phyloP scores from a whole-genome alignment of 1,140 invertebrate genomes.

The Cepaea nemoralis region DNA sequence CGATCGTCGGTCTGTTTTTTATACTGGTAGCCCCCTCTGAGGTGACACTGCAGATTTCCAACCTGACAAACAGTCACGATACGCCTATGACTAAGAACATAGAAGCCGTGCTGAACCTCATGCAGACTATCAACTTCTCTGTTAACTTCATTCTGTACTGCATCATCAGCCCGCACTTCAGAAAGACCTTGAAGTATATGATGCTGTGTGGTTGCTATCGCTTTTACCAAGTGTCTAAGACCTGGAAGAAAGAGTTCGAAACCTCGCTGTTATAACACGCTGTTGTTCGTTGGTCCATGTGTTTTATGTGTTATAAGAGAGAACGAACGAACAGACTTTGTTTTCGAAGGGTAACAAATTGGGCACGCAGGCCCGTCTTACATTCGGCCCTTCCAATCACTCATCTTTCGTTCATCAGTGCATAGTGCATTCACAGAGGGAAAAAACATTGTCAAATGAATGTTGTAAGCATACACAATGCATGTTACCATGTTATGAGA shows the following conservation, averaged over 20 bases:
- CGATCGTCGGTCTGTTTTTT: slow-evolving; percentile 69
- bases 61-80: slow-evolving; percentile 54
- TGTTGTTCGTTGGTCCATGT: no score
- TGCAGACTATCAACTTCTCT: slow-evolving; percentile 67
- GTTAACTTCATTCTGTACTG: slow-evolving; percentile 68
- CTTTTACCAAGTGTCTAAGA: slow-evolving; percentile 48
- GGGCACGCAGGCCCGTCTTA: no score
- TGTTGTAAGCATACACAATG: no score
- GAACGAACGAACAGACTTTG: no score
- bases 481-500: no score
- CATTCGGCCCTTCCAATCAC: no score
- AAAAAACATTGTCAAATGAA: no score
- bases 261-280: slow-evolving; percentile 48
- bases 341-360: no score
- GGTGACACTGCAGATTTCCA: slow-evolving; percentile 60
- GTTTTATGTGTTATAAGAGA: no score
- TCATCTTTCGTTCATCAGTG: no score
- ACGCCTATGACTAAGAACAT: slow-evolving; percentile 55
- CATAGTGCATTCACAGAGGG: no score
- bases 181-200: slow-evolving; percentile 61
- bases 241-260: slow-evolving; percentile 56
- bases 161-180: slow-evolving; percentile 65
- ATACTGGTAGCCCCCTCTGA: slow-evolving; percentile 69
- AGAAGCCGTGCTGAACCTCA: slow-evolving; percentile 66
- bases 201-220: slow-evolving; percentile 61